These are phyloP conservation scores for Vimba vimba DNA, from an alignment of 2,113 vertebrate species.

Conservation along the genomic window DNA sequence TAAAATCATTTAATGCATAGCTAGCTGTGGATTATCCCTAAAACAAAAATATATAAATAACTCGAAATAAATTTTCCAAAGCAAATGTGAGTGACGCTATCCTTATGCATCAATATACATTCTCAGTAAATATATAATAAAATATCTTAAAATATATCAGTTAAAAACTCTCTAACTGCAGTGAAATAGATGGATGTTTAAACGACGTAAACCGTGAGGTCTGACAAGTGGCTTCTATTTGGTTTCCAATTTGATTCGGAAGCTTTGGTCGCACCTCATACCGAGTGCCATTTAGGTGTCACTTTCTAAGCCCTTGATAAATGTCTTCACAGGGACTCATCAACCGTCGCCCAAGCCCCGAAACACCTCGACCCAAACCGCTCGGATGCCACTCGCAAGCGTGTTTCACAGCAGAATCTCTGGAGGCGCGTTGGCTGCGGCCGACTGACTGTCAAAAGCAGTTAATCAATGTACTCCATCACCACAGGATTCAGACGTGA, in stretches of 20 bases:
- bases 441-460: constrained; percentile 47
- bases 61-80: not conserved
- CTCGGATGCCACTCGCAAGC: constrained; percentile 18
- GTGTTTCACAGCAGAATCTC: not conserved
- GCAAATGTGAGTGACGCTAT: not conserved
- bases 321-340: constrained; percentile 24
- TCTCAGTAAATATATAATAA: not conserved
- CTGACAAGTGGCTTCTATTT: constrained; percentile 51
- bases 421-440: not conserved
- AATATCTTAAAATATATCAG: constrained; percentile 32
- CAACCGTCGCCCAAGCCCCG: not conserved
- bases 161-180: constrained; percentile 27
- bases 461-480: constrained; percentile 46
- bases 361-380: constrained; percentile 10
- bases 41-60: too few relatives aligned
- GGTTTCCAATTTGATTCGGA: constrained; percentile 55
- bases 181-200: constrained; percentile 44
- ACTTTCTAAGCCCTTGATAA: constrained; percentile 47
- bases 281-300: constrained; percentile 35
- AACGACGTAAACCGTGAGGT: constrained; percentile 17
- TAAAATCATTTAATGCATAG: too few relatives aligned
- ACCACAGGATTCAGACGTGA: constrained; percentile 28
- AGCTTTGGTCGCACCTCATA: constrained; percentile 12
- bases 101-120: not conserved
- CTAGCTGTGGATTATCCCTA: too few relatives aligned